phyloP scores from a whole-genome alignment of 2,113 vertebrate genomes.

The Junco hyemalis region DNA sequence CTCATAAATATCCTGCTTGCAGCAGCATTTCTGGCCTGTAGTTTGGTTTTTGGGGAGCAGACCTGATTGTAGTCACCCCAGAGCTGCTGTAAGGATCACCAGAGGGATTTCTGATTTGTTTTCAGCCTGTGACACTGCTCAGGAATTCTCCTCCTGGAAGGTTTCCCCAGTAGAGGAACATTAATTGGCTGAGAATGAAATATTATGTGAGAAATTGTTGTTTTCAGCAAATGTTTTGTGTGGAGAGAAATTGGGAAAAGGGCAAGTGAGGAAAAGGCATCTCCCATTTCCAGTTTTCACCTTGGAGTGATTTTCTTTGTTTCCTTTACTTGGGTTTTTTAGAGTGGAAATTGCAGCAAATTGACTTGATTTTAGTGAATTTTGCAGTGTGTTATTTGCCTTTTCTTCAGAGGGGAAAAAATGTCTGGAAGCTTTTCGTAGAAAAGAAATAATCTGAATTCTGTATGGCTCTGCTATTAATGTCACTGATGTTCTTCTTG shows the following conservation, averaged over 20 bases:
- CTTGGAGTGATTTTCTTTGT: not conserved
- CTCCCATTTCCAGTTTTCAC: not conserved
- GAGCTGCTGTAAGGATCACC: fast-evolving
- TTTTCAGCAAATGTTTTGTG: not conserved
- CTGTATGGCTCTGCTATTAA: not conserved
- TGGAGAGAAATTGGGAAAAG: not conserved
- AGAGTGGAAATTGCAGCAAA: not conserved
- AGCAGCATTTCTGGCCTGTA: not conserved
- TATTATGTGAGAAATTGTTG: not conserved
- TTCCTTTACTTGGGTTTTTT: not conserved
- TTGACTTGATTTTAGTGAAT: not conserved
- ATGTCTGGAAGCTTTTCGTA: not conserved
- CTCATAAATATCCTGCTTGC: not conserved
- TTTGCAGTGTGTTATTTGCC: not conserved
- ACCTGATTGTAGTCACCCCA: not conserved
- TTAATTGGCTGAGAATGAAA: not conserved
- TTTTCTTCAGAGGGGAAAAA: not conserved
- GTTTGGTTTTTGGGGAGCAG: not conserved
- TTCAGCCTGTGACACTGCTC: not conserved
- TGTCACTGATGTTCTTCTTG: not conserved
- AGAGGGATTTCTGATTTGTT: not conserved
- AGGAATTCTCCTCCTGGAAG: not conserved
- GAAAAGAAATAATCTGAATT: not conserved
- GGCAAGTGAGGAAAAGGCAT: not conserved
- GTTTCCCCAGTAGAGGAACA: not conserved